Conservation (phyloP, 2,888 invertebrate genomes). For the Mylabris sibirica region DNA sequence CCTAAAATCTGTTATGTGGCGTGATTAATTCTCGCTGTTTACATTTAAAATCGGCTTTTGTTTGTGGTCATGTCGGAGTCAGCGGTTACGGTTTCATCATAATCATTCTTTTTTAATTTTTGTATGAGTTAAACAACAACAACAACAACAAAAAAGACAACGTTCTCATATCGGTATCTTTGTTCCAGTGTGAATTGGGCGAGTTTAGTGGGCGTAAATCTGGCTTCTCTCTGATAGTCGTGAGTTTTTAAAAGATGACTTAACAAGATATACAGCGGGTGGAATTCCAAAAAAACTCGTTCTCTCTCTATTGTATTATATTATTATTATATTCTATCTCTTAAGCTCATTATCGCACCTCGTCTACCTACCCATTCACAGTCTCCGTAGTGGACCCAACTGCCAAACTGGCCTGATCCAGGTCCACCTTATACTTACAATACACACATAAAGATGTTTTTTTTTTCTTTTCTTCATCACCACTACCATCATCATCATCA, state of each 20-base stretch:
- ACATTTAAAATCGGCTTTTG: not conserved
- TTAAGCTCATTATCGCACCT: conserved; percentile 61
- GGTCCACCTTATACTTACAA: conserved; percentile 36
- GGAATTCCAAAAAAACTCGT: conserved; percentile 57
- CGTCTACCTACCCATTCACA: conserved; percentile 56
- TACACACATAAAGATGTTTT: conserved; percentile 24
- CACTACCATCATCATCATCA: not conserved
- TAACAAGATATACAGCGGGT: conserved; percentile 61
- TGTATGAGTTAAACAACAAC: too few species aligned
- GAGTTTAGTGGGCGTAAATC: conserved; percentile 40
- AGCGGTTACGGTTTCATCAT: conserved; percentile 5
- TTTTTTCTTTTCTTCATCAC: not conserved
- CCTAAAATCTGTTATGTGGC: not conserved
- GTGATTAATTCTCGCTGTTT: not conserved
- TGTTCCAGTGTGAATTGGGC: conserved; percentile 39
- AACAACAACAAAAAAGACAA: too few species aligned
- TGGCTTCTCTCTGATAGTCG: conserved; percentile 49
- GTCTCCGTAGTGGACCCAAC: conserved; percentile 48
- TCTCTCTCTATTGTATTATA: conserved; percentile 44
- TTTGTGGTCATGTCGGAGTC: conserved; percentile 8
- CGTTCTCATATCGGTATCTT: conserved; percentile 15
- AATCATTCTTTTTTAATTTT: not conserved
- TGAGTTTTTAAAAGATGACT: conserved; percentile 58
- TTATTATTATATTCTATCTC: conserved; percentile 42
- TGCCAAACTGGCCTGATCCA: conserved; percentile 56